phyloP scores from a whole-genome alignment of 2,888 invertebrate species.

The Polia nebulosa region DNA sequence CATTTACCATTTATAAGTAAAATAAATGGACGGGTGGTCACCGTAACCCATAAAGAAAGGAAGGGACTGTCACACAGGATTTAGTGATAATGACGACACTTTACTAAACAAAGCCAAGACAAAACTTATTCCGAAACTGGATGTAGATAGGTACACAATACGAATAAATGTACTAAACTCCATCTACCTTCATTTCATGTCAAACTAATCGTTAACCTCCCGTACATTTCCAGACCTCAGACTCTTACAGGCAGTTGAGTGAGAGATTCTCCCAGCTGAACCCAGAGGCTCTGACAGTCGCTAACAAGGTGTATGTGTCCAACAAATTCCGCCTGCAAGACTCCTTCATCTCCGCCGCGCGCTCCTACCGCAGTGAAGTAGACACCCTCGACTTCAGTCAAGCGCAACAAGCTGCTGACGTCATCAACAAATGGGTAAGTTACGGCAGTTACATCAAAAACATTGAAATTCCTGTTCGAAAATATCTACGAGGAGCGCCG shows the following conservation, averaged over 20 bases:
- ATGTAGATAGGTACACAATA: not conserved
- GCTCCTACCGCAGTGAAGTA: conserved; percentile 69
- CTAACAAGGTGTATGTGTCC: conserved; percentile 75
- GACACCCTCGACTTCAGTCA: conserved; percentile 70
- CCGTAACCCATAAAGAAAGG: not conserved
- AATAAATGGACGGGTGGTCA: too few species aligned
- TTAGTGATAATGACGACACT: not conserved
- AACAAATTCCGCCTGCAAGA: conserved; percentile 62
- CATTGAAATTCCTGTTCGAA: not conserved
- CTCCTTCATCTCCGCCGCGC: conserved; percentile 62
- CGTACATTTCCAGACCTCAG: conserved; percentile 64
- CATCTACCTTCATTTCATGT: not conserved
- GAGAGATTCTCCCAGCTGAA: conserved; percentile 67
- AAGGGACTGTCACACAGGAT: not conserved
- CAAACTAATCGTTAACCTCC: not conserved
- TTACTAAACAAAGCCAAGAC: not conserved
- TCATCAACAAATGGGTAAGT: conserved; percentile 66
- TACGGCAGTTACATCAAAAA: not conserved
- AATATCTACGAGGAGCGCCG: not conserved
- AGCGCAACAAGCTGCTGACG: conserved; percentile 63
- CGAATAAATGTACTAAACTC: too few species aligned
- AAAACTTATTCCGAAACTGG: not conserved
- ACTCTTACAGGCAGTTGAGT: conserved; percentile 68
- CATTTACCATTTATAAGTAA: too few species aligned
- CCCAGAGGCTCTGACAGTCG: conserved; percentile 70